Base-by-base conservation (phyloP, 2,888 invertebrate genomes). In the Trisateles emortualis region DNA sequence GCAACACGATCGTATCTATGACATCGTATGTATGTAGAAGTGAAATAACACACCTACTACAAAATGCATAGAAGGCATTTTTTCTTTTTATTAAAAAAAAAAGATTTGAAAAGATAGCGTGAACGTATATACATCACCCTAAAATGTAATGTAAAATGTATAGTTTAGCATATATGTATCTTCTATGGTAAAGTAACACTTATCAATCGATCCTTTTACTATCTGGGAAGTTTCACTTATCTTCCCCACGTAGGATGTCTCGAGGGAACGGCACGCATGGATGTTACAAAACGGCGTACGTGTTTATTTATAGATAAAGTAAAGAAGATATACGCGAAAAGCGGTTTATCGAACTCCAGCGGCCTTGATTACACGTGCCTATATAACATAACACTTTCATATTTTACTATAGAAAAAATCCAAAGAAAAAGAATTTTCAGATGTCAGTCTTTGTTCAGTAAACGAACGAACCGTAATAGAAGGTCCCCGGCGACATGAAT, bases 381-480 rank as follows among this genome's bases (percentile, higher is more conserved):
- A 63, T 59, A 53, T 49, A 62, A 59, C 52, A 41, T 62, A 53
- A 64, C 53, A 59, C 58, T 71, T 58, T 64, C 47, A 62, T 68
- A 71, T 55, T 61, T 64, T 63, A 50, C 57, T 59, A 40, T 36
- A 38, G 54, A 43, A 59, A 48, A 54, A 17, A 30, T 42, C 50
- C 41, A 56, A 60, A 52, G 60, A 60, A 61, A 64, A 57, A 54
- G 44, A 64, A 60, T 67, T 73, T 72, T 68, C 59, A 68, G 70
- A 70, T 64, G 62, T 58, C 59, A 54, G 55, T 67, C 64, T 65
- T 69, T 69, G 63, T 65, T 68, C 56, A 57, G 60, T 56, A 59
- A 73, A 70, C 64, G 68, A 69, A 74, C 61, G 67, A 70, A 64
- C 61, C 63, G 62, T 72, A 69, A 71, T 76, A 54, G 70, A 72